These are phyloP conservation scores for Neocrepidodera transversa DNA, from an alignment of 2,888 invertebrate species.

Conservation along the genomic window DNA sequence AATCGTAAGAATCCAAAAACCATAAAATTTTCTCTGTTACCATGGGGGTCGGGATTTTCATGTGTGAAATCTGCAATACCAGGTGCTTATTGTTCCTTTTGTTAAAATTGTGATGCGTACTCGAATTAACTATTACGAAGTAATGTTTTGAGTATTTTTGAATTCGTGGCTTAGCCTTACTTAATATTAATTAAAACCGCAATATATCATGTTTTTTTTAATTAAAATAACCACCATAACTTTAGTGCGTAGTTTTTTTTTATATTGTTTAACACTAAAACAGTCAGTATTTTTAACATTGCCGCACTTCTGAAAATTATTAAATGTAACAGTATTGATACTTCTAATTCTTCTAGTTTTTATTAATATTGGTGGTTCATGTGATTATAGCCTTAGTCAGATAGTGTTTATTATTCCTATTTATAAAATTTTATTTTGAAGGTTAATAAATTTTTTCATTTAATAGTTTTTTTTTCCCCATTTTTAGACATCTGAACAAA, in stretches of 20 bases:
- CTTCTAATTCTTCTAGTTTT: neutral
- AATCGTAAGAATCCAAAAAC: neutral
- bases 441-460: no score
- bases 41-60: neutral
- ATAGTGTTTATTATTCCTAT: conserved; percentile 3
- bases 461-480: no score
- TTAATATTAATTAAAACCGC: conserved; percentile 10
- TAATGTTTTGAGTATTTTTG: conserved; percentile 22
- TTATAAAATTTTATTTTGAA: conserved; percentile 10
- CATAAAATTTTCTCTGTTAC: conserved; percentile 3
- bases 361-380: conserved; percentile 8
- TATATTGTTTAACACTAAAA: neutral
- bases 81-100: conserved; percentile 34
- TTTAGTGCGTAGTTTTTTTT: neutral
- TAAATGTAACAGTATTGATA: conserved; percentile 2
- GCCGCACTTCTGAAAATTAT: conserved; percentile 1
- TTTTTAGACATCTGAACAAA: no score
- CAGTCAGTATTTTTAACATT: conserved; percentile 5
- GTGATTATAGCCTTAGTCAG: conserved; percentile 2
- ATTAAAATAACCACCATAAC: conserved; percentile 7
- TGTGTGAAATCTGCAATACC: conserved; percentile 29
- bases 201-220: conserved; percentile 1
- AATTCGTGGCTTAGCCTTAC: conserved; percentile 29
- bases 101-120: conserved; percentile 31
- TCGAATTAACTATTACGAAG: conserved; percentile 29